phyloP scores from a whole-genome alignment of 1,140 invertebrate species.

The Drosophila baimaii region DNA sequence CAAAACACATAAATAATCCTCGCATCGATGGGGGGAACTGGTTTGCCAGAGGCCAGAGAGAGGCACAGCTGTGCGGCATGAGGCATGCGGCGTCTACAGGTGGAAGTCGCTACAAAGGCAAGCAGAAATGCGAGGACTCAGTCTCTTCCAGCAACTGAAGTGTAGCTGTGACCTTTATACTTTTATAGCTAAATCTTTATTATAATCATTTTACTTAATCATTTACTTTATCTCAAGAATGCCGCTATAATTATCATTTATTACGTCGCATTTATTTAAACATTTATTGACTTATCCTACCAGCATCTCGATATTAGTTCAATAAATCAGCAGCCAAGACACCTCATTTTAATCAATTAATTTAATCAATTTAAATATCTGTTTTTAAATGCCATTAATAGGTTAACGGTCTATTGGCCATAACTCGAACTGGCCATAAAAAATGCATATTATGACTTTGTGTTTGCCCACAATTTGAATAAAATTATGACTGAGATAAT shows the following conservation, averaged over 20 bases:
- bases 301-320: slow-evolving; percentile 16
- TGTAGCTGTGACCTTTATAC: too few species aligned
- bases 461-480: slow-evolving; percentile 39
- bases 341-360: slow-evolving; percentile 16
- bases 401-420: slow-evolving; percentile 22
- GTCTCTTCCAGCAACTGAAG: too few species aligned
- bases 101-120: slow-evolving; percentile 38
- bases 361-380: slow-evolving; percentile 29
- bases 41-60: slow-evolving; percentile 26
- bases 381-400: slow-evolving; percentile 34
- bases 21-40: slow-evolving; percentile 32
- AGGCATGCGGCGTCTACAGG: slow-evolving; percentile 41
- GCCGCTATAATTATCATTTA: neutral
- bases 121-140: neutral
- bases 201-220: neutral
- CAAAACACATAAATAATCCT: slow-evolving; percentile 47
- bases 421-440: slow-evolving; percentile 29
- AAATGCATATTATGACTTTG: slow-evolving; percentile 29
- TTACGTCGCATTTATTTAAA: slow-evolving; percentile 7
- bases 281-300: slow-evolving; percentile 3
- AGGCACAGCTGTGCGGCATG: slow-evolving; percentile 32
- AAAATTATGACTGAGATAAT: slow-evolving; percentile 27
- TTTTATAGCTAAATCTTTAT: neutral
- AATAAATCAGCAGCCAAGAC: slow-evolving; percentile 30
- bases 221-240: neutral